Base-by-base conservation (phyloP, 2,888 invertebrate species). In the Saturnia pavonia region DNA sequence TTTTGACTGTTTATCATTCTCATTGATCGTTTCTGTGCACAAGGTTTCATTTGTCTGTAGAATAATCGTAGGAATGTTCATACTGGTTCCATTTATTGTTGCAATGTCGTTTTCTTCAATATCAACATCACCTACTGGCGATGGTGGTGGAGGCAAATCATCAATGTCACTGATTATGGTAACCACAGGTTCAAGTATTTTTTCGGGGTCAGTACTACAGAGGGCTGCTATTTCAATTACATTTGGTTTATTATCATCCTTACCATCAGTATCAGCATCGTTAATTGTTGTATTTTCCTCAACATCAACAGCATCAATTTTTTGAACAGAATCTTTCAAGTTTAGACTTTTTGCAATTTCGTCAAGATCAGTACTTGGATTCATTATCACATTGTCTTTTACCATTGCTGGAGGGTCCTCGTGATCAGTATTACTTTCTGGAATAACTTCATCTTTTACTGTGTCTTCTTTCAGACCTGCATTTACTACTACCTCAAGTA, bases 111-210 rank as follows among this genome's bases (percentile, higher is more conserved):
- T 60, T 27, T 60, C 57, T 16, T 68, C 63, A 25, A 65, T 68
- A 51, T 65, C 71, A 25, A 63, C 42, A 14, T 48, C 57, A 16
- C 45, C 60, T 19, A 66, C 19, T 14, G 65, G 63, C 1, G 71
- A 51, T 57, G 71, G 73, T 57, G 72, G 68, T 54, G 72, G 72
- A 34, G 72, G 73, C n/a, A 74, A 40, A 19, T 74, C 74, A 22
- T 71, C 74, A 51, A 70, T 51, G 48, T 71, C 68, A 42, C 51
- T 22, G 22, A 48, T 22, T 66, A 66, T 51, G 48, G 40, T 34
- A 25, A 51, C 70, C 19, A 51, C 67, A 8, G 25, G 51, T 43
- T 70, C 54, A n/a, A 54, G 9, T 27, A 40, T 42, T 54, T n/a
- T 67, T 42, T 67, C 54, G 48, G 66, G n/a, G 25, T 54, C 54